Base-by-base conservation (phyloP, 2,113 vertebrate species). In the Donacobius atricapilla region DNA sequence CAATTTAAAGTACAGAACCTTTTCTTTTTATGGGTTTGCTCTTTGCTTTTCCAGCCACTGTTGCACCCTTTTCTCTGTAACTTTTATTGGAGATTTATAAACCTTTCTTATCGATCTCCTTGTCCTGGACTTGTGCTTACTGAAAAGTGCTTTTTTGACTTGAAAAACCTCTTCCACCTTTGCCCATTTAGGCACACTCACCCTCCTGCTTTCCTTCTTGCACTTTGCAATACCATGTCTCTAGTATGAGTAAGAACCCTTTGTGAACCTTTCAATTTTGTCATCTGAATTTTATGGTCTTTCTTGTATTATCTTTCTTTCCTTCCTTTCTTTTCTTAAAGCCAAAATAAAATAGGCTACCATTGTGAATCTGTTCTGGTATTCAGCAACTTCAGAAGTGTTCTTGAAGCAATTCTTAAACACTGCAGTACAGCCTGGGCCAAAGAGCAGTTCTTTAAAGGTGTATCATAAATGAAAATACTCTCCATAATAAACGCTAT, bases 371-470 rank as follows among this genome's bases (percentile, higher is more conserved):
- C 50, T 77, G 6, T 42, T 88, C 56, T 35, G 51, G 44, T 35
- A 48, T 57, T 80, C 76, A 80, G 50, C 75, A 87, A 40, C 53
- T 88, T 37, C 27, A 63, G 27, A 89, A 66, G n/a, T 53, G 25
- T 70, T 94, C 73, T 68, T 7, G 2, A 93, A 88, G 48, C 48
- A 87, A 60, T 64, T 86, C 24, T 51, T 63, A 17, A 87, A 73
- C 11, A 64, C 48, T 53, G 35, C 44, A 42, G 10, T 31, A 50
- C 42, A 23, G 57, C 53, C 40, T 39, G 13, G 75, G 40, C 47
- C 83, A 90, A 93, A 92, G 80, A 92, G 44, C 35, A 73, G 31
- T 39, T 94, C 85, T 93, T 93, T 78, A 93, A 83, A 90, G 51
- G 63, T 35, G 45, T 24, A 45, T 16, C 68, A 75, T 37, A 87